Evolutionary conservation across 2,113 vertebrate genomes (phyloP).

Genomic region (Pelvicachromis taeniatus): DNA sequence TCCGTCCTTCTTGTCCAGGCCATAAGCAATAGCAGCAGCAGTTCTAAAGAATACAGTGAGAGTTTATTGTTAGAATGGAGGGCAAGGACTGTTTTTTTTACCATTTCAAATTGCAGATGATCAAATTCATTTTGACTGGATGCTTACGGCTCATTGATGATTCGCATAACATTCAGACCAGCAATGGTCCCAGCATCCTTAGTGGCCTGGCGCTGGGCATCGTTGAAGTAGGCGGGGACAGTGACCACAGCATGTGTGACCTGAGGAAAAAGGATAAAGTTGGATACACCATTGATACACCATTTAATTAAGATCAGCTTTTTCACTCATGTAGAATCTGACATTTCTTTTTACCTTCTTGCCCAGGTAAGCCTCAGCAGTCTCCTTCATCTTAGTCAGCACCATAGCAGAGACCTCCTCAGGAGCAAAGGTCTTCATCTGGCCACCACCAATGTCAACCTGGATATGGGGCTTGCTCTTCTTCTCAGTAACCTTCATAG

Average conservation of each 20-base stretch:
- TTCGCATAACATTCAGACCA: slow-evolving; percentile 94
- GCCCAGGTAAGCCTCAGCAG: slow-evolving; percentile 93
- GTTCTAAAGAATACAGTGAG: slow-evolving; percentile 70
- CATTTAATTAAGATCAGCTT: rapidly evolving
- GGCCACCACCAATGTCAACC: slow-evolving; percentile 86
- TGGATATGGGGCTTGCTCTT: slow-evolving; percentile 96
- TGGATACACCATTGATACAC: neutral
- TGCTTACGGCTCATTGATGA: slow-evolving; percentile 98
- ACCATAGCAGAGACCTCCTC: slow-evolving; percentile 99
- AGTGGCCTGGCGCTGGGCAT: slow-evolving; percentile 95
- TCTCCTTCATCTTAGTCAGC: slow-evolving; percentile 97
- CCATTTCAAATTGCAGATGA: neutral
- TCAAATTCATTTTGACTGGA: neutral
- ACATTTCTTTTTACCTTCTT: slow-evolving; percentile 81
- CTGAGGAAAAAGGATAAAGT: slow-evolving; percentile 49
- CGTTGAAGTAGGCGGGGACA: slow-evolving; percentile 97
- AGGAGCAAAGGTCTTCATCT: slow-evolving; percentile 92
- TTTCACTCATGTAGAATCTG: too few relatives aligned
- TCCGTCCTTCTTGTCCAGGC: slow-evolving; percentile 91
- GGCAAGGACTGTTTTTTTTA: neutral
- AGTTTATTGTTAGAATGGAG: neutral
- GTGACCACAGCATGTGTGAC: slow-evolving; percentile 97
- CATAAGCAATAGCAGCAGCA: slow-evolving; percentile 96
- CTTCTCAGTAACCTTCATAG: slow-evolving; percentile 86
- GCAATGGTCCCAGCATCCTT: slow-evolving; percentile 96